Conservation (phyloP, 2,113 vertebrate genomes). For the Notarius quadriscutis region DNA sequence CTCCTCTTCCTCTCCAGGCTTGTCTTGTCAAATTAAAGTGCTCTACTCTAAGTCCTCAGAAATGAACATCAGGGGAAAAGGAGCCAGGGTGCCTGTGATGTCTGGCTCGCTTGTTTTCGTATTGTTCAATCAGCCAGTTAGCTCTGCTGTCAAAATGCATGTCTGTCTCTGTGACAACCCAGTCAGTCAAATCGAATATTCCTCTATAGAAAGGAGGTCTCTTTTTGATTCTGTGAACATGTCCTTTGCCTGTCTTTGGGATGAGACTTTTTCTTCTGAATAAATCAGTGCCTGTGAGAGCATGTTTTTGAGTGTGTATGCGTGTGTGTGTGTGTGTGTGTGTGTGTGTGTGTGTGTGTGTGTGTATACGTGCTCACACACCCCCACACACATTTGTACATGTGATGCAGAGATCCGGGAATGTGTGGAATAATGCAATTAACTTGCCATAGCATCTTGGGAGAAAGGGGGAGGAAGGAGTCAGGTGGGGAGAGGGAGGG, state of each 20-base stretch:
- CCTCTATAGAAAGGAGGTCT: conserved; percentile 36
- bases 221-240: conserved; percentile 56
- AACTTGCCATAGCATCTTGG: conserved; percentile 65
- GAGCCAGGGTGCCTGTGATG: conserved; percentile 51
- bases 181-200: conserved; percentile 56
- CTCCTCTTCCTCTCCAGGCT: background rate
- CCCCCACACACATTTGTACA: conserved; percentile 21
- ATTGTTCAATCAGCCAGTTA: conserved; percentile 67
- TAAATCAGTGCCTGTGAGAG: conserved; percentile 57
- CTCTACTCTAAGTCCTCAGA: conserved; percentile 59
- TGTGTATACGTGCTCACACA: background rate
- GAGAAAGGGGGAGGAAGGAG: conserved; percentile 55
- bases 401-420: conserved; percentile 43
- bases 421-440: conserved; percentile 73
- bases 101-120: conserved; percentile 65
- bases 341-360: conserved; percentile 40
- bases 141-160: conserved; percentile 62
- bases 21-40: conserved; percentile 53
- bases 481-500: background rate
- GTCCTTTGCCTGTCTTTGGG: conserved; percentile 44
- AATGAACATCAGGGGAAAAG: conserved; percentile 60
- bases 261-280: conserved; percentile 61
- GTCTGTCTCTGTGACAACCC: conserved; percentile 55
- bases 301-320: conserved; percentile 8
- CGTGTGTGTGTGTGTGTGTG: conserved; percentile 35